Base-by-base conservation (phyloP, 2,888 invertebrate genomes). In the Tenthredo mesomela region DNA sequence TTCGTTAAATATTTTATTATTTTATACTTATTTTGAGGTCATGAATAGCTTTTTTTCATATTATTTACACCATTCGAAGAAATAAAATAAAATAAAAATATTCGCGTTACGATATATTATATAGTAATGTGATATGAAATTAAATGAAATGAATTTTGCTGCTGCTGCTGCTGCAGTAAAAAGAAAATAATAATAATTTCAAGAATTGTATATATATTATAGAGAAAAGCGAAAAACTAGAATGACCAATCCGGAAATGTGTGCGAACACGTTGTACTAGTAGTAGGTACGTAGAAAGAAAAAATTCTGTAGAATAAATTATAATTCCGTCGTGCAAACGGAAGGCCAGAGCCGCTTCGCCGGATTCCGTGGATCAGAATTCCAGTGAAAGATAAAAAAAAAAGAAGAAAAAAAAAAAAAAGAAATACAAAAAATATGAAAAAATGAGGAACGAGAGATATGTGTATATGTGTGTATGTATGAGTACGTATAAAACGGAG, bases 271-370 rank as follows among this genome's bases (percentile, higher is more conserved):
- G 67, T 4, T 29, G 10, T 18, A 10, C n/a, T n/a, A n/a, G n/a
- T n/a, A n/a, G n/a, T n/a, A n/a, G n/a, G n/a, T n/a, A 18, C 15
- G 7, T 18, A 33, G 67, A 67, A 15, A 33, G 25, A 67, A 43
- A 73, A 73, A 40, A 43, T 9, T 73, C 71, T 73, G n/a, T 40
- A 21, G 40, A 73, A 43, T 43, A 40, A 43, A 73, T 73, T 87
- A 88, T 87, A 87, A 89, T 89, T 88, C 87, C 84, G 84, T 71
- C 85, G 65, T 85, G 86, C 85, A 87, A 88, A 87, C 85, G 86
- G 61, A 85, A 84, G 85, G 58, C 75, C 37, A 50, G 70, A 86
- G 86, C 86, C 86, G 86, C 88, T 88, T 88, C 86, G 37, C 54
- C 71, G 71, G 43, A 88, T 88, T 86, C 33, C 54, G 50, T 50